Conservation (phyloP, 1,140 invertebrate species). For the Bradysia coprophila region DNA sequence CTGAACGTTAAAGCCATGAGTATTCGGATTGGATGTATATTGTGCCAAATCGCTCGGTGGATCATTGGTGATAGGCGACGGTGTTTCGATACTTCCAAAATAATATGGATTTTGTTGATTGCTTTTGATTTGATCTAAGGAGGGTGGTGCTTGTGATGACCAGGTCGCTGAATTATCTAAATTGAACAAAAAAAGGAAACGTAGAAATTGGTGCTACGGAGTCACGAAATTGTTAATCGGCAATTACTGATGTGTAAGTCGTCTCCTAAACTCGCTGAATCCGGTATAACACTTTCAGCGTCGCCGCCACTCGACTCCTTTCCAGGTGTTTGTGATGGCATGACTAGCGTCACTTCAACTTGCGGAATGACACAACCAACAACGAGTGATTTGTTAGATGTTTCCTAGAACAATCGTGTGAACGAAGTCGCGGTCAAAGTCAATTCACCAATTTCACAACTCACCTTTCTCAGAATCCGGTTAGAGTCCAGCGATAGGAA, state of each 20-base stretch:
- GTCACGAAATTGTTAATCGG: no score
- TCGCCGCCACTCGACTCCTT: conserved; percentile 64
- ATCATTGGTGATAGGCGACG: conserved; percentile 20
- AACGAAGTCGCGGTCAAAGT: conserved; percentile 1
- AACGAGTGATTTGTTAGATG: conserved; percentile 37
- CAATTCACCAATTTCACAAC: conserved; percentile 1
- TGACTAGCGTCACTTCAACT: conserved; percentile 70
- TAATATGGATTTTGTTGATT: conserved; percentile 10
- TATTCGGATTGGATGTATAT: conserved; percentile 21
- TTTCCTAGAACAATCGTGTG: conserved; percentile 11
- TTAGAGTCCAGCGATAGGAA: conserved; percentile 64
- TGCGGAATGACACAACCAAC: conserved; percentile 62
- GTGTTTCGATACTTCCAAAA: conserved; percentile 21
- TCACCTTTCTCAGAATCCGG: conserved; percentile 34
- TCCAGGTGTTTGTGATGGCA: conserved; percentile 59
- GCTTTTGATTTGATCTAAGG: conserved; percentile 20
- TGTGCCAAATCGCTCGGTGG: conserved; percentile 14
- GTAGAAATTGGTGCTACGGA: no score
- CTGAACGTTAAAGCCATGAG: conserved; percentile 23
- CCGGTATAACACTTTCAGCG: conserved; percentile 60
- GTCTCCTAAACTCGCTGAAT: conserved; percentile 62
- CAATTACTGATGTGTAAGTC: conserved; percentile 25
- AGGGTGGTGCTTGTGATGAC: conserved; percentile 14
- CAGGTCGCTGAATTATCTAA: no score
- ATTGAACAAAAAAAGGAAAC: no score